phyloP scores from a whole-genome alignment of 2,888 invertebrate genomes.

The Sminthurides aquaticus region DNA sequence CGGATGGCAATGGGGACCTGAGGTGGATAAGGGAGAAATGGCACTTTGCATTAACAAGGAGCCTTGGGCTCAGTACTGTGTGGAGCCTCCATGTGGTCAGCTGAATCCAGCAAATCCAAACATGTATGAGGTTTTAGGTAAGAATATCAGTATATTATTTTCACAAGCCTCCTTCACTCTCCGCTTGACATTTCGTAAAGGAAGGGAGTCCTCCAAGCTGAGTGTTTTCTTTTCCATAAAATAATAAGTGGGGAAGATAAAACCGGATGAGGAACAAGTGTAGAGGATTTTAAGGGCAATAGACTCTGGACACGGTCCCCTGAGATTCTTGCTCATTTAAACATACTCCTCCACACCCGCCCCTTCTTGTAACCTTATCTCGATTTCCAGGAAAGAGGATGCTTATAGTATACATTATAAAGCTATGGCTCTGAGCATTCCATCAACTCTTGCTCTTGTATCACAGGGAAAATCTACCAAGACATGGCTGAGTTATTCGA shows the following conservation, averaged over 20 bases:
- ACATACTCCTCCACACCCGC: too few relatives aligned
- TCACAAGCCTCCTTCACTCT: background rate
- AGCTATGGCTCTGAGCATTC: too few relatives aligned
- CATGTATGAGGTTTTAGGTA: conserved; percentile 45
- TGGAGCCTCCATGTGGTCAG: conserved; percentile 66
- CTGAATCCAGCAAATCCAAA: conserved; percentile 44
- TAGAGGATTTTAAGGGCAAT: background rate
- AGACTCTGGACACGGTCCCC: background rate
- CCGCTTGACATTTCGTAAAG: background rate
- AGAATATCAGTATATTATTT: conserved; percentile 47
- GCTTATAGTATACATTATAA: too few relatives aligned
- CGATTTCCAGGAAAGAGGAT: too few relatives aligned
- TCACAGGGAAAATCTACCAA: conserved; percentile 55
- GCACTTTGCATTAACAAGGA: conserved; percentile 44
- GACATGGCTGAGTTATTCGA: conserved; percentile 65
- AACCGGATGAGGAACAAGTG: background rate
- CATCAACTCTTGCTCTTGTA: too few relatives aligned
- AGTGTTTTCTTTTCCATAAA: background rate
- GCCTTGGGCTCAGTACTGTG: conserved; percentile 52
- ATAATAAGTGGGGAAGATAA: background rate
- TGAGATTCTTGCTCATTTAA: too few relatives aligned
- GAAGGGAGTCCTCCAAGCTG: background rate
- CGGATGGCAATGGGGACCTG: conserved; percentile 44
- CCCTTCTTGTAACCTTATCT: too few relatives aligned
- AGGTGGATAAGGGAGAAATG: conserved; percentile 44